Base-by-base conservation (phyloP, 2,888 invertebrate genomes). In the Parnassius mnemosyne region DNA sequence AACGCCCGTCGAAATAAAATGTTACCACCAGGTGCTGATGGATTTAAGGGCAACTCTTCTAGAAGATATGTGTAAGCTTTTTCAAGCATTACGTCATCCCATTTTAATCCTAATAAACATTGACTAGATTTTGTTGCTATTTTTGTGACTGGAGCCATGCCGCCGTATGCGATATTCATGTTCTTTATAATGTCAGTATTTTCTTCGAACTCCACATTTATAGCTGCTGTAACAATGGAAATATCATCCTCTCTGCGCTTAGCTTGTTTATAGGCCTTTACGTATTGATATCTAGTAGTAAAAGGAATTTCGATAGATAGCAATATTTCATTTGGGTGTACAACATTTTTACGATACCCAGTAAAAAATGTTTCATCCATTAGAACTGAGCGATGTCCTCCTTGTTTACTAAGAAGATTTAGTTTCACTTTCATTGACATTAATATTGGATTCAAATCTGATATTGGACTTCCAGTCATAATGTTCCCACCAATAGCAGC, bases 401-500 rank as follows among this genome's bases (percentile, higher is more conserved):
- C 87, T 67, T 88, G 69, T 71, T 80, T 87, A 72, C 94, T 95
- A 12, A 92, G 75, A 1, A 96, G 79, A 72, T 94, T 94, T n/a
- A 96, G 80, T 75, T 96, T 94, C 52, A 97, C 94, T 72, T 96
- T 93, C 13, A 95, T 93, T 0, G 98, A 96, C 93, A 97, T 94
- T 65, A 98, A 93, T 69, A 99, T 94, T 0, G 98, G 98, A 85
- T 97, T 97, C 77, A 99, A 92, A 86, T 99, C 99, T 0, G 98
- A 98, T 79, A 98, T 98, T 0, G 98, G 98, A 87, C 98, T 98
- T 20, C 97, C 97, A 0, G 98, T 98, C 94, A 98, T 97, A 68
- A 99, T 96, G 78, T 98, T 98, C 16, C 98, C 98, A 52, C 97
- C 98, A 52, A 98, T 86, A 12, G 97, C 95, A 51, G 98, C 98